phyloP scores from a whole-genome alignment of 1,140 invertebrate species.

The Diuraphis noxia region DNA sequence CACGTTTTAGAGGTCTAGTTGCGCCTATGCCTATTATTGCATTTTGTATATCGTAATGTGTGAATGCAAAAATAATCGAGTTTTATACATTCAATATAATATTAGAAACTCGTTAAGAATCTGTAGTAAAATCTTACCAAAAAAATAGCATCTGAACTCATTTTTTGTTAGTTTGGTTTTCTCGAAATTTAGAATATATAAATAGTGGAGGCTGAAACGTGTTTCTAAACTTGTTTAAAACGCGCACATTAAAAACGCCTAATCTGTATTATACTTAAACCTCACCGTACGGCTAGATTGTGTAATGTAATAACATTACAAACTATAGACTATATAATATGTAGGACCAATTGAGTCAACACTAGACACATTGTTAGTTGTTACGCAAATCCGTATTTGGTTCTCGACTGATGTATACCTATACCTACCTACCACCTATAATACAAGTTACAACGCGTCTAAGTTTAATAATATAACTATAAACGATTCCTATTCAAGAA shows the following conservation, averaged over 20 bases:
- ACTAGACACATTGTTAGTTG: not conserved
- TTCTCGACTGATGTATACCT: not conserved
- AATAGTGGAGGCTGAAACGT: not conserved
- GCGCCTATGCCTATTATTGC: no score
- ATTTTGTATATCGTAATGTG: not conserved
- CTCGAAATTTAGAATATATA: not conserved
- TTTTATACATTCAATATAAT: not conserved
- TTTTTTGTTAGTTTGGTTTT: not conserved
- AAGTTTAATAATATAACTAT: not conserved
- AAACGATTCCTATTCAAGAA: not conserved
- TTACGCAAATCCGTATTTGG: not conserved
- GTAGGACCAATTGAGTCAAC: not conserved
- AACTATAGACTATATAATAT: not conserved
- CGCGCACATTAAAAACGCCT: not conserved
- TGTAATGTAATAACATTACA: not conserved
- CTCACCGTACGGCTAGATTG: not conserved
- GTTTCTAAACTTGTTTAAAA: conserved; percentile 34
- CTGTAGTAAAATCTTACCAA: not conserved
- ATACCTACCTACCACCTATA: not conserved
- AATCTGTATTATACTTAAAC: not conserved
- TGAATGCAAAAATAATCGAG: not conserved
- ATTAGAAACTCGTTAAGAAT: not conserved
- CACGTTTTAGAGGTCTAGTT: no score
- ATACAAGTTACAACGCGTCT: not conserved
- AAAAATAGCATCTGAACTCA: not conserved